A percentile compares a stretch with the other conserved stretches of the same genome.
Conservation (phyloP, 2,888 invertebrate species). For the Andrena minutula region DNA sequence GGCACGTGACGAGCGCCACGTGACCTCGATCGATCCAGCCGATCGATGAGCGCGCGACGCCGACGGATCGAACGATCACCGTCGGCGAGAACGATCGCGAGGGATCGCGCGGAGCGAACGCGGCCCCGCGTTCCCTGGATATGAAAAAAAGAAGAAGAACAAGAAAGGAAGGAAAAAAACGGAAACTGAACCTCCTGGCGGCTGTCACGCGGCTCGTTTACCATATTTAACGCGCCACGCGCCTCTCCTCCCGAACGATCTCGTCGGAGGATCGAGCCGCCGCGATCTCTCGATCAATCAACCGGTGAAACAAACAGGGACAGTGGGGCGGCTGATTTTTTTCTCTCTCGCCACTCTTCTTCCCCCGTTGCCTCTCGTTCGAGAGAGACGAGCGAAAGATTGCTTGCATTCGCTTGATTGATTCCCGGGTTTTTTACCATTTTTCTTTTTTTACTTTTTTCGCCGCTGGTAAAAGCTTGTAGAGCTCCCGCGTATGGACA, state of each 20-base stretch:
- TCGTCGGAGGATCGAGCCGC: conserved; percentile 40
- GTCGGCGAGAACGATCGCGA: conserved; percentile 16
- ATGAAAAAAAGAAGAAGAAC: conserved; percentile 9
- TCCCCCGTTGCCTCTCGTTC: too few species aligned
- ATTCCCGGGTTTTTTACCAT: too few species aligned
- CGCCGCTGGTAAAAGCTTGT: background rate
- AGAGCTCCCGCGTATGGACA: background rate
- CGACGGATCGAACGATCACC: conserved; percentile 27
- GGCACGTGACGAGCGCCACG: conserved; percentile 36
- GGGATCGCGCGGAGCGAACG: conserved; percentile 16
- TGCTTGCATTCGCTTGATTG: too few species aligned
- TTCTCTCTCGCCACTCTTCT: background rate
- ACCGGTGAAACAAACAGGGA: conserved; percentile 45
- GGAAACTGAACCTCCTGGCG: conserved; percentile 45
- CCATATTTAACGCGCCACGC: conserved; percentile 66
- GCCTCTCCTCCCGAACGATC: conserved; percentile 41
- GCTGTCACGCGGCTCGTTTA: conserved; percentile 54
- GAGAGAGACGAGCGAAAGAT: too few species aligned
- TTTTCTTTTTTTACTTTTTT: conserved; percentile 21
- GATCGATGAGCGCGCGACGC: conserved; percentile 16
- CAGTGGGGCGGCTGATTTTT: conserved; percentile 14
- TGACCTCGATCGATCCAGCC: conserved; percentile 25
- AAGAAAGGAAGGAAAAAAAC: background rate
- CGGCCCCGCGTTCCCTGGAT: conserved; percentile 6
- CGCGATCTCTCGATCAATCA: conserved; percentile 54